A percentile compares a stretch with the other conserved stretches of the same genome.
Conservation (phyloP, 2,113 vertebrate genomes). For the Phrynosoma platyrhinos region DNA sequence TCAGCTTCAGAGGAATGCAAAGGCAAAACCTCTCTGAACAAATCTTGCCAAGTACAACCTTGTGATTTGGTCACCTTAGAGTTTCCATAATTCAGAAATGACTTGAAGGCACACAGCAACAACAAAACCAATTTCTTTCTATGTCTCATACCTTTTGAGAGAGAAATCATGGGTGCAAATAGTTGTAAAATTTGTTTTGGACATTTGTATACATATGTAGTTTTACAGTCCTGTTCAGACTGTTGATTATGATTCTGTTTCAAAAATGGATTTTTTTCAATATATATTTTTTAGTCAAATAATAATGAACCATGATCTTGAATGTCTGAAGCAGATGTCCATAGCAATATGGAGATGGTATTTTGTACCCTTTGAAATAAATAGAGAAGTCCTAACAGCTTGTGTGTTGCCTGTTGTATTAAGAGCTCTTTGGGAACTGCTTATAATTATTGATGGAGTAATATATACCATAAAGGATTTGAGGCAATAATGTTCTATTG, state of each 20-base stretch:
- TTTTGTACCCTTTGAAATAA: constrained; percentile 37
- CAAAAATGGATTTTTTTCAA: background rate
- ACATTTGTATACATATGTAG: background rate
- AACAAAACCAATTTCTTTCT: constrained; percentile 17
- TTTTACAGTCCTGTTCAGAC: constrained; percentile 28
- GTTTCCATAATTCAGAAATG: too few relatives aligned
- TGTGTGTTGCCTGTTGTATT: constrained; percentile 18
- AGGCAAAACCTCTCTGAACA: too few relatives aligned
- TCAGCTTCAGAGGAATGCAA: too few relatives aligned
- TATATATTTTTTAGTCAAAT: background rate
- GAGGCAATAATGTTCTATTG: background rate
- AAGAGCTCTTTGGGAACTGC: background rate
- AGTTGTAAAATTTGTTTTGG: background rate
- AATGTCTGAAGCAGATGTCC: constrained; percentile 27
- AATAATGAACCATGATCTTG: constrained; percentile 14
- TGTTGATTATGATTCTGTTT: constrained; percentile 22
- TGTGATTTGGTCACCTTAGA: too few relatives aligned
- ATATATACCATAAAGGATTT: constrained; percentile 12
- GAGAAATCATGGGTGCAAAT: constrained; percentile 44
- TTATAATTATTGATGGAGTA: background rate
- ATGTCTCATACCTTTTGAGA: constrained; percentile 29
- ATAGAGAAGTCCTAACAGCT: constrained; percentile 50
- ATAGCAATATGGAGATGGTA: constrained; percentile 16
- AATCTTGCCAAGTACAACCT: too few relatives aligned
- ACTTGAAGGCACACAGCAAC: too few relatives aligned